Base-by-base conservation (phyloP, 2,113 vertebrate species). In the Ictalurus furcatus region DNA sequence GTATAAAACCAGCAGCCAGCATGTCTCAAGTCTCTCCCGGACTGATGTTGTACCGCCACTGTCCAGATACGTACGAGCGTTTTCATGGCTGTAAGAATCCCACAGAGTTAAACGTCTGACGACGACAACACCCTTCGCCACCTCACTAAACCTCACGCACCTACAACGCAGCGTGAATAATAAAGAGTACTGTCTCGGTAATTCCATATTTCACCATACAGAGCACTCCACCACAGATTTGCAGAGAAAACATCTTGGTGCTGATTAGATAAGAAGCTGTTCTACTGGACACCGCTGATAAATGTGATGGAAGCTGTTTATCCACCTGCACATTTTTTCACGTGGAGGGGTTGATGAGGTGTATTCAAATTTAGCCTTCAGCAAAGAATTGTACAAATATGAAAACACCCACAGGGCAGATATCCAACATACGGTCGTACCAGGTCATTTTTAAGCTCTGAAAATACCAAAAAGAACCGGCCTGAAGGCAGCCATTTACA, bases 401-500 rank as follows among this genome's bases (percentile, higher is more conserved):
- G 34, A 44, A 83, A 65, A 61, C 21, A 83, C 17, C 30, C 56
- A 59, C 81, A 83, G 58, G 21, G 12, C 9, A 83, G 23, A 37
- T 28, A 37, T 40, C 34, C 19, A 83, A 12, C 19, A 34, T 58
- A 56, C 6, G 59, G 80, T 34, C 2, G 11, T 7, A 83, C 9
- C 81, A 61, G 81, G 58, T 13, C 21, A 52, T 56, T 48, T 85
- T 52, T 13, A 85, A 21, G n/a, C 84, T 85, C 28, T 54, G 28
- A 81, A 87, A 82, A 56, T 19, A 65, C 28, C 44, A 81, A 56
- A 56, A 48, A 88, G 4, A 54, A 84, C 12, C 21, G n/a, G 19
- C 84, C 48, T 58, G 79, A 30, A 81, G 44, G 78, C 76, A 81
- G 56, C 56, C 85, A 61, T 78, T 76, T 86, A 25, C 34, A 61